Conservation (phyloP, 2,113 vertebrate genomes). For the Axis porcinus region DNA sequence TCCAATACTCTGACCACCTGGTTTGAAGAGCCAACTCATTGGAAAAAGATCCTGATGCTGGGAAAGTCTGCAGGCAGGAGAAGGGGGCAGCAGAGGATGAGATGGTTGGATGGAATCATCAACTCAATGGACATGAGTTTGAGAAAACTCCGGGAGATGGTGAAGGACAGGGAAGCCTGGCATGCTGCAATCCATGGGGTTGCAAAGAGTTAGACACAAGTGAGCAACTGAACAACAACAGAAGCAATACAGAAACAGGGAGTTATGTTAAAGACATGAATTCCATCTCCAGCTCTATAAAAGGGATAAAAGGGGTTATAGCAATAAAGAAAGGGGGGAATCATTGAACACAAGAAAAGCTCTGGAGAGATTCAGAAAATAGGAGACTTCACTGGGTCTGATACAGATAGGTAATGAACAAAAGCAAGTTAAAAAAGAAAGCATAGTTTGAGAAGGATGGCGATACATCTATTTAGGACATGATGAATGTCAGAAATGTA, state of each 20-base stretch:
- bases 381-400: background rate
- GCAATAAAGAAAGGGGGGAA: background rate
- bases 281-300: background rate
- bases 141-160: background rate
- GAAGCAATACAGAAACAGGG: background rate
- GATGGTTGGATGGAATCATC: background rate
- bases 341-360: background rate
- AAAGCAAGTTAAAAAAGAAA: background rate
- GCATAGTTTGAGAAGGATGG: background rate
- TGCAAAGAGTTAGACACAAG: background rate
- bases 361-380: background rate
- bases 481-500: background rate
- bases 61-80: background rate
- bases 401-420: background rate
- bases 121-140: background rate
- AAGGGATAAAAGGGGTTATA: background rate
- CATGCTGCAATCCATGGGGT: background rate
- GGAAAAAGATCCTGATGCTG: background rate
- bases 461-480: background rate
- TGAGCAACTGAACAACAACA: background rate
- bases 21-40: background rate
- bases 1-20: background rate
- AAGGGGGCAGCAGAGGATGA: background rate
- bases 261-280: background rate
- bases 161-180: background rate